These are phyloP conservation scores for Stegastes partitus DNA, from an alignment of 2,113 vertebrate genomes.

Conservation along the genomic window DNA sequence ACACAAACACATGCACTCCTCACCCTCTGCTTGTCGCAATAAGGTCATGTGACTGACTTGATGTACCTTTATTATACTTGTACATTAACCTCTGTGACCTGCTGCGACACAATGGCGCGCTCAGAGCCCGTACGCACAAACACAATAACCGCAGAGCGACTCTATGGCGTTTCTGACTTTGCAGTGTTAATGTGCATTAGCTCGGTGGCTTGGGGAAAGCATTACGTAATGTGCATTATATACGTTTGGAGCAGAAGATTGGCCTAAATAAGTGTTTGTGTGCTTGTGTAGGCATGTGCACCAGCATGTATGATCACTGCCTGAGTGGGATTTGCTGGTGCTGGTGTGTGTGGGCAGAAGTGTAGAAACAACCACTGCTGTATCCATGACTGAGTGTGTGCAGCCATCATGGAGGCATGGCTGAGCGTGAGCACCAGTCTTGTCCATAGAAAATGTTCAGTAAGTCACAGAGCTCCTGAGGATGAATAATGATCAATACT, in stretches of 20 bases:
- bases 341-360: neutral
- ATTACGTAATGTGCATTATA: constrained; percentile 11
- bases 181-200: constrained; percentile 4
- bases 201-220: neutral
- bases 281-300: constrained; percentile 8
- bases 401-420: too few species aligned
- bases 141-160: neutral
- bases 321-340: constrained; percentile 17
- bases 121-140: neutral
- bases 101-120: neutral
- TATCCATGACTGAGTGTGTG: too few species aligned
- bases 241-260: neutral
- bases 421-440: too few species aligned
- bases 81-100: constrained; percentile 11
- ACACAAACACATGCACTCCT: too few species aligned
- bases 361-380: too few species aligned
- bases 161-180: neutral
- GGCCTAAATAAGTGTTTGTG: neutral
- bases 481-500: constrained; percentile 60
- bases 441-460: neutral
- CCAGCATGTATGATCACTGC: neutral
- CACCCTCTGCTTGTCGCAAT: neutral
- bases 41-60: constrained; percentile 2
- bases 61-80: neutral
- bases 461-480: constrained; percentile 21